Conservation (phyloP, 2,797 vertebrate species). For the Lagorchestes hirsutus region DNA sequence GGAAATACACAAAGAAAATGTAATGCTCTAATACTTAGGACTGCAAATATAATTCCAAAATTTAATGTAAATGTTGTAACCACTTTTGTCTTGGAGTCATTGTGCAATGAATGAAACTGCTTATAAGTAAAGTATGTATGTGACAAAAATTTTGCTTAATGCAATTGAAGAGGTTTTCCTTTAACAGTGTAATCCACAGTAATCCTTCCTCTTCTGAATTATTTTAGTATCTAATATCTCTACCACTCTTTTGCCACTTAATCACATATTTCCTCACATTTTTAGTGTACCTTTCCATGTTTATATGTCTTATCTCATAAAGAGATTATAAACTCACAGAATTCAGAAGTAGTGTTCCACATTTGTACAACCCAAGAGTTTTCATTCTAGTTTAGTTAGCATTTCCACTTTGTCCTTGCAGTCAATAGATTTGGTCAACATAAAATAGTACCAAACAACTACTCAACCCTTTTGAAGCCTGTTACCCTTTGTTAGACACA, state of each 20-base stretch:
- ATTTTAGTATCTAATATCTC: background rate
- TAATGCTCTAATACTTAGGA: background rate
- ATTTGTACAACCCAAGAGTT: background rate
- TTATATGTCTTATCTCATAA: background rate
- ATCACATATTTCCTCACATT: background rate
- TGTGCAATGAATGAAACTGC: background rate
- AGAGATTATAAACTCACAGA: background rate
- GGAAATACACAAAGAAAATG: slow-evolving; percentile 31
- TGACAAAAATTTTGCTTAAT: background rate
- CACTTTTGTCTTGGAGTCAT: slow-evolving; percentile 30
- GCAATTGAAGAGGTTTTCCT: background rate
- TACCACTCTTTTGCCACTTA: background rate
- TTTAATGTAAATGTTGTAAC: slow-evolving; percentile 2
- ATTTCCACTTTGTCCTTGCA: background rate
- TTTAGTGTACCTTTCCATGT: background rate
- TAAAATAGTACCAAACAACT: background rate
- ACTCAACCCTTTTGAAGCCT: background rate
- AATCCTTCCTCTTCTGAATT: background rate
- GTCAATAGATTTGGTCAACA: background rate
- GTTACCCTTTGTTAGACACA: background rate
- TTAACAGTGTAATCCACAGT: background rate
- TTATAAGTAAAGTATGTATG: slow-evolving; percentile 24
- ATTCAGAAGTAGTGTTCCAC: background rate
- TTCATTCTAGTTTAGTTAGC: background rate
- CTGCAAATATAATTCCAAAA: background rate